Conservation (phyloP, 2,797 vertebrate species). For the Apogon talboti region DNA sequence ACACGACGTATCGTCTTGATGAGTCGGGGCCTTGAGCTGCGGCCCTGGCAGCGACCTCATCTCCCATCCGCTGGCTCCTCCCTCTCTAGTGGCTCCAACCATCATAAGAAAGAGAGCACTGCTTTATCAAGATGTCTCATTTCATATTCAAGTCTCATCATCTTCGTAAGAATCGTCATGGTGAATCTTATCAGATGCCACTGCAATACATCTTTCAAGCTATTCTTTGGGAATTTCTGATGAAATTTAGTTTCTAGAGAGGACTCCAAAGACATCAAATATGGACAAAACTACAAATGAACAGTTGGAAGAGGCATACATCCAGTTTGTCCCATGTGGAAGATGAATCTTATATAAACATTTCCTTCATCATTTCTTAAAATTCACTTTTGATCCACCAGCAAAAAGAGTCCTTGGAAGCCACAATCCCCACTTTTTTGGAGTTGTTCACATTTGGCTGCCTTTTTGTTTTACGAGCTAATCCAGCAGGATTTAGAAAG, state of each 20-base stretch:
- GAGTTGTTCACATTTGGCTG: conserved; percentile 68
- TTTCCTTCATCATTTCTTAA: conserved; percentile 55
- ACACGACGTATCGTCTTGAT: conserved; percentile 47
- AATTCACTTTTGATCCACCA: conserved; percentile 61
- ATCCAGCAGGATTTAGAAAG: conserved; percentile 73
- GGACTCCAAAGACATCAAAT: conserved; percentile 20
- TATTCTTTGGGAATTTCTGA: conserved; percentile 34
- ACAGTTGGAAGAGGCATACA: conserved; percentile 5
- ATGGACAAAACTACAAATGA: conserved; percentile 10
- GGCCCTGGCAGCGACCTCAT: conserved; percentile 3
- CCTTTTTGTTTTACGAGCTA: conserved; percentile 73
- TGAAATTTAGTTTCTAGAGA: conserved; percentile 34
- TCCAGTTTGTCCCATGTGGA: conserved; percentile 11
- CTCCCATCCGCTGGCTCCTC: conserved; percentile 22
- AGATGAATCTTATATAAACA: conserved; percentile 30
- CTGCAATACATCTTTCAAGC: conserved; percentile 18
- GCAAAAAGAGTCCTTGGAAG: conserved; percentile 54
- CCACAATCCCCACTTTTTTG: conserved; percentile 55
- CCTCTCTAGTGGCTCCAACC: conserved; percentile 20
- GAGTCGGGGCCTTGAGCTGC: conserved; percentile 51
- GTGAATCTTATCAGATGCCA: conserved; percentile 39
- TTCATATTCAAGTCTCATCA: conserved; percentile 39
- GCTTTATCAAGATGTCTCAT: conserved; percentile 32
- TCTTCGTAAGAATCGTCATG: conserved; percentile 24
- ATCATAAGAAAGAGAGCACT: conserved; percentile 4